phyloP scores from a whole-genome alignment of 2,797 vertebrate genomes.

The Poecilia velifera region DNA sequence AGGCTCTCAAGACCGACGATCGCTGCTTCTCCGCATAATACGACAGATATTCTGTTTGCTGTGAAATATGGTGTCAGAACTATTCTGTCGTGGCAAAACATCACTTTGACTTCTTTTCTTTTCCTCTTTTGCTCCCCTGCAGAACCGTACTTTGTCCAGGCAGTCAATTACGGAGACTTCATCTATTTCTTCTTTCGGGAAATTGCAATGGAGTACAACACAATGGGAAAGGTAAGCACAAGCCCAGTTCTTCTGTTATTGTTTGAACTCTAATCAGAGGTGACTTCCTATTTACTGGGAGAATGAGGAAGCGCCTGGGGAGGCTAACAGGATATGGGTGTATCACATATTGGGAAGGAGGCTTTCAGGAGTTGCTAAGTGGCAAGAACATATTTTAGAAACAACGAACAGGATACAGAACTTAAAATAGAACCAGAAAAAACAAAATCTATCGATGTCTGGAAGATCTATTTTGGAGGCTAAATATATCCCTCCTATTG shows the following conservation, averaged over 20 bases:
- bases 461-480: slow-evolving; percentile 59
- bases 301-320: slow-evolving; percentile 66
- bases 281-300: slow-evolving; percentile 73
- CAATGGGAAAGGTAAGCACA: slow-evolving; percentile 94
- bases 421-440: slow-evolving; percentile 71
- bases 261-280: slow-evolving; percentile 70
- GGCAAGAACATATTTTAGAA: slow-evolving; percentile 57
- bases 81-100: slow-evolving; percentile 53
- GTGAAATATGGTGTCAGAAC: slow-evolving; percentile 65
- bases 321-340: slow-evolving; percentile 82
- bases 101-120: slow-evolving; percentile 36
- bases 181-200: slow-evolving; percentile 99
- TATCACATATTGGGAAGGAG: slow-evolving; percentile 61
- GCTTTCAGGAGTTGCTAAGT: slow-evolving; percentile 74
- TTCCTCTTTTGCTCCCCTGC: slow-evolving; percentile 31
- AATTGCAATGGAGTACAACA: slow-evolving; percentile 99
- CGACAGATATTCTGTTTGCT: slow-evolving; percentile 65
- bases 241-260: slow-evolving; percentile 47
- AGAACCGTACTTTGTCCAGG: slow-evolving; percentile 98
- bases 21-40: slow-evolving; percentile 59
- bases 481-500: slow-evolving; percentile 68
- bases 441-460: slow-evolving; percentile 59
- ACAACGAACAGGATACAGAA: slow-evolving; percentile 66
- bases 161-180: slow-evolving; percentile 93
- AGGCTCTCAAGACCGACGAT: slow-evolving; percentile 54